These are phyloP conservation scores for Electrophaes corylata DNA, from an alignment of 2,888 invertebrate genomes.

Conservation along the genomic window DNA sequence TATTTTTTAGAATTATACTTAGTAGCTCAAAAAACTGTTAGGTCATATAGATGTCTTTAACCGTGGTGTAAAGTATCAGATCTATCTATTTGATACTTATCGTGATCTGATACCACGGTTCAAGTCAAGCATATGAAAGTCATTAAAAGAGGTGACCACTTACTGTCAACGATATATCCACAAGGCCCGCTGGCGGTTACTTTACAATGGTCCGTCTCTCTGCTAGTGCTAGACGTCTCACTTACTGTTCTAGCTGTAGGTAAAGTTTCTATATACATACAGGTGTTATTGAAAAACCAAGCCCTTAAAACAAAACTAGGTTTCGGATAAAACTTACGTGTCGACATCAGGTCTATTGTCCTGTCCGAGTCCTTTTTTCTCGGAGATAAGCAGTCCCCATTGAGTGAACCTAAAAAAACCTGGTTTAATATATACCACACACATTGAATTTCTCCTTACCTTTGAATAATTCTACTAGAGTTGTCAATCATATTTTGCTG, in stretches of 20 bases:
- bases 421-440: background rate
- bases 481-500: too few species aligned
- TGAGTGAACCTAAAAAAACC: conserved; percentile 23
- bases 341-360: conserved; percentile 18
- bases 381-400: conserved; percentile 11
- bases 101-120: too few species aligned
- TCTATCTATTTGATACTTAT: too few species aligned
- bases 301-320: background rate
- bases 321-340: conserved; percentile 21
- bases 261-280: too few species aligned
- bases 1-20: too few species aligned
- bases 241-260: conserved; percentile 42
- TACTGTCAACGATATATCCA: conserved; percentile 45
- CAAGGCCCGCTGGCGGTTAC: conserved; percentile 25
- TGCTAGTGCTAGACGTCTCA: conserved; percentile 43
- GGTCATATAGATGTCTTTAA: too few species aligned
- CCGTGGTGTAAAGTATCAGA: too few species aligned
- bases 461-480: too few species aligned
- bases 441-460: too few species aligned
- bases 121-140: too few species aligned
- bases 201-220: conserved; percentile 34
- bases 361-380: conserved; percentile 20
- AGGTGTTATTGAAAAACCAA: too few species aligned
- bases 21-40: too few species aligned
- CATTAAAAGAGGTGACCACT: conserved; percentile 26